Percentiles rank a stretch among this genome's conserved stretches.
Evolutionary conservation across 2,888 invertebrate genomes (phyloP).

Genomic region (Branchipolynoe longqiensis): DNA sequence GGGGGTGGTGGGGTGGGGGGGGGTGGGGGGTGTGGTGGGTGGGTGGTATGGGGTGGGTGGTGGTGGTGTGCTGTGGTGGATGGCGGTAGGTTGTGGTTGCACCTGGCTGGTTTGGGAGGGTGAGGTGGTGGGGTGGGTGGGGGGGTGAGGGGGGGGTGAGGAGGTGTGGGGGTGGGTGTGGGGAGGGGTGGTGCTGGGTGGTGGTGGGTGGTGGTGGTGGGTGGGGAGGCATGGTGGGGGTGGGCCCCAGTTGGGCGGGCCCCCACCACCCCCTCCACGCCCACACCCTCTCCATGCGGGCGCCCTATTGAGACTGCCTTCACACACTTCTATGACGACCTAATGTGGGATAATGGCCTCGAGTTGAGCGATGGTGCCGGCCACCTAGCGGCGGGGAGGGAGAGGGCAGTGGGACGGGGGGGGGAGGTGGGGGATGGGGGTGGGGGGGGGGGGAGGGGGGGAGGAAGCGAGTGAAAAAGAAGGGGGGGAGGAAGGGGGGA

Average conservation of each 20-base stretch:
- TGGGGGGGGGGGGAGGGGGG: conserved; percentile 2
- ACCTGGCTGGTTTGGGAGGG: neutral
- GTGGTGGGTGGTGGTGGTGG: neutral
- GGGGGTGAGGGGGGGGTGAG: too few relatives aligned
- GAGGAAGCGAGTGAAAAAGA: neutral
- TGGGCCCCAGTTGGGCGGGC: neutral
- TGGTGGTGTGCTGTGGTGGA: too few relatives aligned
- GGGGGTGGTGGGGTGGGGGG: too few relatives aligned
- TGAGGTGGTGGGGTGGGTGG: too few relatives aligned
- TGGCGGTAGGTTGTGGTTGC: neutral
- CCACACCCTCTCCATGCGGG: neutral
- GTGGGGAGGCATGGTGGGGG: conserved; percentile 37
- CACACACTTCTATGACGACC: conserved; percentile 50
- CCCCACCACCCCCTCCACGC: neutral
- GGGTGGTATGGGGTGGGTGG: too few relatives aligned
- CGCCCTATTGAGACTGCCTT: conserved; percentile 31
- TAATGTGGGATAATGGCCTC: conserved; percentile 53
- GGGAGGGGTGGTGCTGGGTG: neutral
- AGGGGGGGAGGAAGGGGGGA: neutral
- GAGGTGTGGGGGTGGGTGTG: conserved; percentile 42
- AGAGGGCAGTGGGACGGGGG: neutral
- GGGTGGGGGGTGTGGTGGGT: too few relatives aligned
- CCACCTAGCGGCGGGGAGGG: neutral
- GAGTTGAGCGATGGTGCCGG: conserved; percentile 43
- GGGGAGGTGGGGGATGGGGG: neutral